phyloP scores from a whole-genome alignment of 2,888 invertebrate genomes.

The Silvanus unidentatus region DNA sequence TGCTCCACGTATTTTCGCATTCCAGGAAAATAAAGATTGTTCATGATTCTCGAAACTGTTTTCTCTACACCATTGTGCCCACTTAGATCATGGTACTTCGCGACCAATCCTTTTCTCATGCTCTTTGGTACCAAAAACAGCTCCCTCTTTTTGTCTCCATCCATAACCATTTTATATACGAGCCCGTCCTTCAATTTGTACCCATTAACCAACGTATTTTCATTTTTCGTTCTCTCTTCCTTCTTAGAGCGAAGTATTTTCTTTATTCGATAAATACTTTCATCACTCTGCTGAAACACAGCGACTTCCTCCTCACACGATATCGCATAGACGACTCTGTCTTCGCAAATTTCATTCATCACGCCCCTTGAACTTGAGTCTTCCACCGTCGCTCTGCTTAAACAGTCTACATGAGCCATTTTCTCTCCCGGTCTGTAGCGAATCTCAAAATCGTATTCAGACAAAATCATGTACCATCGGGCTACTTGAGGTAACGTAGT shows the following conservation, averaged over 20 bases:
- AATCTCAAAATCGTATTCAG: conserved; percentile 24
- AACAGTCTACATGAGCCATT: conserved; percentile 24
- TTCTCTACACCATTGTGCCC: conserved; percentile 15
- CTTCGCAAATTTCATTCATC: conserved; percentile 6
- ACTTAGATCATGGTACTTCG: conserved; percentile 15
- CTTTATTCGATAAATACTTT: conserved; percentile 11
- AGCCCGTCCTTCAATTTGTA: conserved; percentile 13
- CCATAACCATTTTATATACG: conserved; percentile 8
- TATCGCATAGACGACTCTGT: conserved; percentile 10
- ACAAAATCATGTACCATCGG: conserved; percentile 19
- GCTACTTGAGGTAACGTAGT: conserved; percentile 25
- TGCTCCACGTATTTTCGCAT: conserved; percentile 14
- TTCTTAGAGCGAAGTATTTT: conserved; percentile 9
- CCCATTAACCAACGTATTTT: conserved; percentile 9
- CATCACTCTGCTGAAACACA: conserved; percentile 13
- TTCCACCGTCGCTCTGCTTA: conserved; percentile 22
- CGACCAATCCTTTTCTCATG: conserved; percentile 17
- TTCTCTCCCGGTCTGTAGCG: conserved; percentile 21
- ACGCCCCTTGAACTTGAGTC: conserved; percentile 9
- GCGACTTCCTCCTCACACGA: conserved; percentile 13
- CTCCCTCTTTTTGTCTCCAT: conserved; percentile 9
- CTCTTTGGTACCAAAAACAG: conserved; percentile 17
- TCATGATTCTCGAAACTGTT: conserved; percentile 8
- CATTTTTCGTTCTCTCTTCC: conserved; percentile 8
- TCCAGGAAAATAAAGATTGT: conserved; percentile 16